Evolutionary conservation across 2,797 vertebrate genomes (phyloP).

Genomic region (Phoeniculus purpureus): DNA sequence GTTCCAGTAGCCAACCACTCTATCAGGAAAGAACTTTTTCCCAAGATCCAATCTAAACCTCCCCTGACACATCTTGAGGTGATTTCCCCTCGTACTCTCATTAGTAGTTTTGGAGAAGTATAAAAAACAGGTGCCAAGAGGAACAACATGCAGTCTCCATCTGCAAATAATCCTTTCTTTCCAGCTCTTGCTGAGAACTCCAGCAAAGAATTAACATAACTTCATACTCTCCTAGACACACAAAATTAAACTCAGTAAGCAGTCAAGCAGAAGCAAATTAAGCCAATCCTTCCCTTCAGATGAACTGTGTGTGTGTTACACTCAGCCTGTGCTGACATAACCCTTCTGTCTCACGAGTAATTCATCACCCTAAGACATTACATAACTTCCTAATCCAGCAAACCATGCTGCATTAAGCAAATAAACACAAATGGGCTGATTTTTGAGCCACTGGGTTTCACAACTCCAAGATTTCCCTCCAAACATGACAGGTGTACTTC

Average conservation of each 20-base stretch:
- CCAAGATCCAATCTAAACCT: too few species aligned
- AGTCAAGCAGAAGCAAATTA: not conserved
- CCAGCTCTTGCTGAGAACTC: not conserved
- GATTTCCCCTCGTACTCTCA: too few species aligned
- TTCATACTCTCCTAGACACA: not conserved
- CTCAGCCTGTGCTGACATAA: not conserved
- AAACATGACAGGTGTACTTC: accelerated
- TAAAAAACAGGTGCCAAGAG: not conserved
- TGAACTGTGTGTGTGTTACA: not conserved
- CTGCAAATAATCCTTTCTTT: not conserved
- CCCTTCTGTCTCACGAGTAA: not conserved
- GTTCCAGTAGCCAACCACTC: too few species aligned
- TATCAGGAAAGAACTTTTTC: too few species aligned
- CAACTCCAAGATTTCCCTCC: not conserved
- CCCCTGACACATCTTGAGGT: too few species aligned
- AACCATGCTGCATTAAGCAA: not conserved
- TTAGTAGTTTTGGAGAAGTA: too few species aligned
- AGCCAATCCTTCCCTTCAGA: not conserved
- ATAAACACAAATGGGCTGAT: not conserved
- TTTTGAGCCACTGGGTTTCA: not conserved
- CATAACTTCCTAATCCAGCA: too few species aligned
- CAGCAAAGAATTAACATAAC: accelerated
- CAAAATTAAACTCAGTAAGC: not conserved
- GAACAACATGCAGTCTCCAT: too few species aligned
- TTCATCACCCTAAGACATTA: not conserved